Percentiles rank a stretch among this genome's conserved stretches.
phyloP scores from a whole-genome alignment of 2,888 invertebrate genomes.

The Thelaira solivaga region DNA sequence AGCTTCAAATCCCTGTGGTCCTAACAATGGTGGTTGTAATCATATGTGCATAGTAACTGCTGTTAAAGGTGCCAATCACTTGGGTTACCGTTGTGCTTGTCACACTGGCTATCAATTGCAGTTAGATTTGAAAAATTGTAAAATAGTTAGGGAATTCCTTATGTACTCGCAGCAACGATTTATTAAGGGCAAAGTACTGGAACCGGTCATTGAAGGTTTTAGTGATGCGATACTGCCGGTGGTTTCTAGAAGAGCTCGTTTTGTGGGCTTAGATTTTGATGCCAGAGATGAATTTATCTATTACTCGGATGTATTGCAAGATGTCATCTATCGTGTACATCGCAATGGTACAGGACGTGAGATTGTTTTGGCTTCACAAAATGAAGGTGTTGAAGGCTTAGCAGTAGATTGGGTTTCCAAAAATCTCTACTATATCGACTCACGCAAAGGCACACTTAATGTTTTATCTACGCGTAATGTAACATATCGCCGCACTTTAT shows the following conservation, averaged over 20 bases:
- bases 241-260: slow-evolving; percentile 92
- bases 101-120: slow-evolving; percentile 90
- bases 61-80: slow-evolving; percentile 81
- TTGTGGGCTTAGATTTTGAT: slow-evolving; percentile 97
- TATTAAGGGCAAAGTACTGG: slow-evolving; percentile 93
- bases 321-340: slow-evolving; percentile 92
- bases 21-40: slow-evolving; percentile 92
- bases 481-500: slow-evolving; percentile 87
- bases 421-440: slow-evolving; percentile 96
- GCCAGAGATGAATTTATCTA: slow-evolving; percentile 93
- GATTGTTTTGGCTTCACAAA: slow-evolving; percentile 95
- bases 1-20: slow-evolving; percentile 89
- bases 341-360: slow-evolving; percentile 88
- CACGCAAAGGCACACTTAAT: slow-evolving; percentile 94
- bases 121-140: slow-evolving; percentile 87
- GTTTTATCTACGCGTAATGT: slow-evolving; percentile 93
- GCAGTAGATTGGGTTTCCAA: slow-evolving; percentile 97
- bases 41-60: slow-evolving; percentile 96
- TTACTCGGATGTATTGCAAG: slow-evolving; percentile 97
- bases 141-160: slow-evolving; percentile 89
- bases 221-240: slow-evolving; percentile 97
- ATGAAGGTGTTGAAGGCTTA: slow-evolving; percentile 97
- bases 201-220: slow-evolving; percentile 93
- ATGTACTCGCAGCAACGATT: slow-evolving; percentile 97
- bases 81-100: slow-evolving; percentile 95